Percentiles rank a stretch among this genome's conserved stretches.
These are phyloP conservation scores for Otocyon megalotis DNA, from an alignment of 2,113 vertebrate genomes.

Conservation along the genomic window DNA sequence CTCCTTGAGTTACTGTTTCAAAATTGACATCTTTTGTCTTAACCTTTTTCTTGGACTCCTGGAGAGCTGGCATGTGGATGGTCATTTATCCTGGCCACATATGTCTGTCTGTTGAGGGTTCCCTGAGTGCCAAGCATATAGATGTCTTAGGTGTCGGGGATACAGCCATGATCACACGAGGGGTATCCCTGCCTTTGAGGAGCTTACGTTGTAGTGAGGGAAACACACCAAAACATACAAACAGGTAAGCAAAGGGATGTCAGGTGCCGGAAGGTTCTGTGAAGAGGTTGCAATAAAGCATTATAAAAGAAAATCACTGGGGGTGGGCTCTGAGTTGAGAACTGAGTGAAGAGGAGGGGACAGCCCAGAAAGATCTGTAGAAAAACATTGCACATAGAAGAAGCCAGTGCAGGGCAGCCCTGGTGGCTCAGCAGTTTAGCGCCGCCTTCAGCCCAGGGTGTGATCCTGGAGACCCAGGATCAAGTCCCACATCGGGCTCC, in stretches of 20 bases:
- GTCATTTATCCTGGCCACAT: not conserved
- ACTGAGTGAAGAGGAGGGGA: not conserved
- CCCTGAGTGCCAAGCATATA: not conserved
- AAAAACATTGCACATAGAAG: not conserved
- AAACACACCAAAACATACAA: not conserved
- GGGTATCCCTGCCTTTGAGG: not conserved
- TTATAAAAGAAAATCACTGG: not conserved
- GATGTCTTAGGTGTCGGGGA: not conserved
- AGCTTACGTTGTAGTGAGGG: not conserved
- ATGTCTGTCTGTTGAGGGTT: not conserved
- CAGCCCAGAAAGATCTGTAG: not conserved
- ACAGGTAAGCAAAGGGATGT: not conserved
- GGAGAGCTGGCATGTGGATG: fast-evolving
- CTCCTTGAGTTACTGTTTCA: not conserved
- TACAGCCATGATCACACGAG: not conserved
- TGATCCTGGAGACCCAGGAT: too few species aligned
- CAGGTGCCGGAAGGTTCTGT: not conserved
- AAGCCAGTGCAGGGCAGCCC: not conserved
- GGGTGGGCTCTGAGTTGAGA: not conserved
- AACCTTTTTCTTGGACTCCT: not conserved
- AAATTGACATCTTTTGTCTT: not conserved
- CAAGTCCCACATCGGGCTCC: too few species aligned
- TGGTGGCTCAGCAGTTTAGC: not conserved
- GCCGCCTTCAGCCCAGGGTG: too few species aligned
- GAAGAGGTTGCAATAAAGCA: not conserved